phyloP scores from a whole-genome alignment of 2,888 invertebrate genomes.

The Parasteatoda lunata region DNA sequence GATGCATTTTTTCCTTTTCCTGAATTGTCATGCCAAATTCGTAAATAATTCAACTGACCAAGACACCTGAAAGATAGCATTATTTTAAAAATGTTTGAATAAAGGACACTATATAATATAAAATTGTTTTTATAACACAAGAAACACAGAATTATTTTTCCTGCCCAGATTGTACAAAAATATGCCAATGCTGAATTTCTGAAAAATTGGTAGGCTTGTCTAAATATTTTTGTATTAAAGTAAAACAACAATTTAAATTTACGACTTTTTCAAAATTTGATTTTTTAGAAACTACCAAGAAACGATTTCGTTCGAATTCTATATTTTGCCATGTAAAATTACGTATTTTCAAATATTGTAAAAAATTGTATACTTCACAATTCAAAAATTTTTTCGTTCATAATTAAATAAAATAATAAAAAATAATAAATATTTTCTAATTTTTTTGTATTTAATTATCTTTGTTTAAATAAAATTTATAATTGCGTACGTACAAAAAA shows the following conservation, averaged over 20 bases:
- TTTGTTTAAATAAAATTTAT: too few relatives aligned
- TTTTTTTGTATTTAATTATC: too few relatives aligned
- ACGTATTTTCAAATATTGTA: too few relatives aligned
- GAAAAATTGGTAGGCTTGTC: background rate
- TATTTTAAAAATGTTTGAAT: background rate
- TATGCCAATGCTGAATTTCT: background rate
- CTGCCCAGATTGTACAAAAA: background rate
- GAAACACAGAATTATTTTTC: background rate
- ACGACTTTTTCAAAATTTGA: background rate
- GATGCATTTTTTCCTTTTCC: constrained; percentile 75
- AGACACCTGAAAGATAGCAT: constrained; percentile 73
- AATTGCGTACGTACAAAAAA: too few relatives aligned
- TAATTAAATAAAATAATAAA: background rate
- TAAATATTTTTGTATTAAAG: background rate
- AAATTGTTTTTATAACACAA: background rate
- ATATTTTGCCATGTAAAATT: too few relatives aligned
- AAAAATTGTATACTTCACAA: too few relatives aligned
- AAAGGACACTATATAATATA: background rate
- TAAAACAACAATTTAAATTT: background rate
- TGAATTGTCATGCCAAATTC: constrained; percentile 77
- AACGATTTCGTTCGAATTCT: too few relatives aligned
- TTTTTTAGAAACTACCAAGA: too few relatives aligned
- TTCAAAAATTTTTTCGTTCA: too few relatives aligned
- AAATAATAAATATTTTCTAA: background rate
- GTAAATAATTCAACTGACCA: constrained; percentile 75